phyloP scores from a whole-genome alignment of 37 sponge, comb jelly and placozoan genomes.

The Sycon ciliatum region DNA sequence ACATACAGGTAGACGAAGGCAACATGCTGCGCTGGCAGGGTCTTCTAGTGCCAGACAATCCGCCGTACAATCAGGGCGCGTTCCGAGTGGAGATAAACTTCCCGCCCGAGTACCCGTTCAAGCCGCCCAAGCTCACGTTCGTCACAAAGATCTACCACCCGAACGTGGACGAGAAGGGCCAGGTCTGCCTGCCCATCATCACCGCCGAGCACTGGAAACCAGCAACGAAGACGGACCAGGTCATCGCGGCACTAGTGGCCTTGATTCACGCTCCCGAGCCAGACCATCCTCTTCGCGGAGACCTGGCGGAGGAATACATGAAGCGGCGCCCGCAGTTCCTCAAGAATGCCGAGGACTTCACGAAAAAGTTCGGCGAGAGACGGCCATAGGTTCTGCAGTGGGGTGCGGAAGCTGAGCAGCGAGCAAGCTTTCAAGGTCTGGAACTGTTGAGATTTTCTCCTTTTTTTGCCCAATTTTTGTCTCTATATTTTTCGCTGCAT shows the following conservation, averaged over 20 bases:
- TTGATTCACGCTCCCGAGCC: slow-evolving; percentile 88
- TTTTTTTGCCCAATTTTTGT: too few relatives aligned
- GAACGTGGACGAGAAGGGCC: slow-evolving; percentile 97
- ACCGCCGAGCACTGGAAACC: slow-evolving; percentile 98
- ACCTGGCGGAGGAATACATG: slow-evolving; percentile 86
- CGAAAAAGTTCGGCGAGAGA: slow-evolving; percentile 67
- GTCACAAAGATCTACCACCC: slow-evolving; percentile 95
- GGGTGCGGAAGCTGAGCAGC: too few relatives aligned
- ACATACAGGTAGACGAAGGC: slow-evolving; percentile 63
- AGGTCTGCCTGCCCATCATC: slow-evolving; percentile 93
- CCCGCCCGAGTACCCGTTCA: slow-evolving; percentile 97
- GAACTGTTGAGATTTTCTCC: too few relatives aligned
- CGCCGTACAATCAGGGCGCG: slow-evolving; percentile 82
- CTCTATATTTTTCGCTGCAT: too few relatives aligned
- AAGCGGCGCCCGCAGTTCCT: slow-evolving; percentile 53
- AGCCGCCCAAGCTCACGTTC: slow-evolving; percentile 93
- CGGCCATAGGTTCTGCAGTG: too few relatives aligned
- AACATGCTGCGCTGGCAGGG: slow-evolving; percentile 80
- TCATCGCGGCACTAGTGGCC: slow-evolving; percentile 75
- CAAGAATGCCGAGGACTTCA: slow-evolving; percentile 75
- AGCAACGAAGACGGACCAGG: slow-evolving; percentile 97
- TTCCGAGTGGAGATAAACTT: slow-evolving; percentile 83
- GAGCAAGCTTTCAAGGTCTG: too few relatives aligned
- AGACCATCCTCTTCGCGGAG: slow-evolving; percentile 92
- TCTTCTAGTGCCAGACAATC: slow-evolving; percentile 67